Base-by-base conservation (phyloP, 2,888 invertebrate genomes). In the Hedya salicella region DNA sequence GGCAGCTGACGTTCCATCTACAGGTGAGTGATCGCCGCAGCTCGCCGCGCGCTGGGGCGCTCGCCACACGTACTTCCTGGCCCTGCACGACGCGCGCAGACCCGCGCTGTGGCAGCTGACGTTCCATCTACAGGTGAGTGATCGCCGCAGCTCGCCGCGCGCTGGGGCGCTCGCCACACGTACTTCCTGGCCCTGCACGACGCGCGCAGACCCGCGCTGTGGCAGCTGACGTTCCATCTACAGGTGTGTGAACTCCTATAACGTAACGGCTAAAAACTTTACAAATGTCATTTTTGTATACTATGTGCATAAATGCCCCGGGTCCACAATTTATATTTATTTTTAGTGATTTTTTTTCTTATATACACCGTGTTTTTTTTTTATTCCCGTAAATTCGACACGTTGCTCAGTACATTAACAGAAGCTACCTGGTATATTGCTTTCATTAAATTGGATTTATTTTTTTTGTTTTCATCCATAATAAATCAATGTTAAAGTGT, bases 151-250 rank as follows among this genome's bases (percentile, higher is more conserved):
- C 44, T 5, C 79, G 95, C 94, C 17, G 86, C 93, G 54, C 86
- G 92, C 21, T 78, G 81, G 81, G 78, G 74, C 65, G 69, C 93
- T 44, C 91, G 75, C 93, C 95, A 82, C 93, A 94, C 78, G 8
- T 85, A 85, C 79, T 82, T 83, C 77, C 63, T 80, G 68, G 14
- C 77, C 74, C 70, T 82, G 77, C 75, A 78, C 77, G 67, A 70
- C 53, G 78, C 78, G 70, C 74, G 77, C 64, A 66, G 48, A n/a
- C 67, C 67, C 19, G 69, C 54, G 39, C 54, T 59, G 16, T 69
- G 74, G 68, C 14, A 5, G 5, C 65, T 77, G 49, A 4, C 17
- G 11, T 60, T 79, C 48, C 59, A 61, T n/a, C 32, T 77, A 44
- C 49, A 62, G 70, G 72, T 67, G 44, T 62, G 30, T 30, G 6